phyloP scores from a whole-genome alignment of 2,888 invertebrate genomes.

The Tipula vernalis region DNA sequence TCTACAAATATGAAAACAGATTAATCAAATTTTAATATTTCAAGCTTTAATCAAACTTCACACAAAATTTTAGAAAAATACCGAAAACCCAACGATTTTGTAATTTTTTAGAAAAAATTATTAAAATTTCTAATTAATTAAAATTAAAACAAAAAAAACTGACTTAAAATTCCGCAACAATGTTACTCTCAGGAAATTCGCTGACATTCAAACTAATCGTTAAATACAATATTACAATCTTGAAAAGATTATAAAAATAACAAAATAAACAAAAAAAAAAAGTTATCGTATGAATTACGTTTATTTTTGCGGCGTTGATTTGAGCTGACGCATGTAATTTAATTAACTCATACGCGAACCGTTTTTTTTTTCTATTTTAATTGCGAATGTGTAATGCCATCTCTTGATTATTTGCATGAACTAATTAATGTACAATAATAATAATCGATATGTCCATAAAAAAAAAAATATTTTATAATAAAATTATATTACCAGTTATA shows the following conservation, averaged over 20 bases:
- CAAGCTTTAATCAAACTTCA: too few species aligned
- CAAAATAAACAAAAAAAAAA: neutral
- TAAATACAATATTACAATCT: neutral
- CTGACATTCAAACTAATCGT: neutral
- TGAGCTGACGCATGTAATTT: neutral
- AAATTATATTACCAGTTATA: neutral
- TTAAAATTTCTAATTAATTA: neutral
- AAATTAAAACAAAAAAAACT: neutral
- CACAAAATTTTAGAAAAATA: too few species aligned
- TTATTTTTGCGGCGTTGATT: neutral
- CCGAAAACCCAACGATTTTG: too few species aligned
- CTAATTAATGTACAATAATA: neutral
- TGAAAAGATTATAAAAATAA: neutral
- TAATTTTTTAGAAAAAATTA: too few species aligned
- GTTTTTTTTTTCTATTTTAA: neutral
- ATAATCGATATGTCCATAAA: neutral
- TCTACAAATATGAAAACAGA: too few species aligned
- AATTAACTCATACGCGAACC: neutral
- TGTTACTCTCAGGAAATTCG: neutral
- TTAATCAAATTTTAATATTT: too few species aligned
- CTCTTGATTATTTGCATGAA: neutral
- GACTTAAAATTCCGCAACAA: neutral
- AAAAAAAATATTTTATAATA: neutral
- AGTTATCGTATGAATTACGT: neutral
- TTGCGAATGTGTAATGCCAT: neutral